phyloP scores from a whole-genome alignment of 2,113 vertebrate genomes.

The Agelaius tricolor region DNA sequence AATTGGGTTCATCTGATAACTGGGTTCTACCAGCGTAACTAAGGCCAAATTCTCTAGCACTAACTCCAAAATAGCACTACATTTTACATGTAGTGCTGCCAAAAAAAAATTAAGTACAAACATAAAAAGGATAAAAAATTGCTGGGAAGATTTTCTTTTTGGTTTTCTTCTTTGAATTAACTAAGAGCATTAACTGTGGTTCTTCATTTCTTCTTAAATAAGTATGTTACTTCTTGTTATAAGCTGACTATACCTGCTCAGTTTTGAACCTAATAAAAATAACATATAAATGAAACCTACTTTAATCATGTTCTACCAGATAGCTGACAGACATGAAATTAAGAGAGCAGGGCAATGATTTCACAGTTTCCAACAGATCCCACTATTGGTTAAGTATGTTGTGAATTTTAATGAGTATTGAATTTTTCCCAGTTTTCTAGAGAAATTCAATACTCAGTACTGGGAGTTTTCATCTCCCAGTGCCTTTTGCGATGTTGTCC shows the following conservation, averaged over 20 bases:
- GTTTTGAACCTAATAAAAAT: neutral
- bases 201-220: neutral
- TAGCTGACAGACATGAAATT: neutral
- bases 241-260: neutral
- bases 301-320: neutral
- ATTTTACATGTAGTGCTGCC: neutral
- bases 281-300: neutral
- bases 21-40: neutral
- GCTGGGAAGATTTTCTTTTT: neutral
- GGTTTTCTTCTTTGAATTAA: neutral
- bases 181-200: neutral
- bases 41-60: neutral
- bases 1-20: neutral
- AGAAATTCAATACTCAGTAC: no score
- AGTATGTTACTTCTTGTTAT: neutral
- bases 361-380: neutral
- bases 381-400: neutral
- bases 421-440: neutral
- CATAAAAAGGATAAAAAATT: neutral
- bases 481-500: neutral
- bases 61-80: neutral
- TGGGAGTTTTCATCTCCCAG: no score
- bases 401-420: neutral
- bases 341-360: neutral
- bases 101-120: neutral